These are phyloP conservation scores for Prochilodus magdalenae DNA, from an alignment of 2,113 vertebrate species.

Conservation along the genomic window DNA sequence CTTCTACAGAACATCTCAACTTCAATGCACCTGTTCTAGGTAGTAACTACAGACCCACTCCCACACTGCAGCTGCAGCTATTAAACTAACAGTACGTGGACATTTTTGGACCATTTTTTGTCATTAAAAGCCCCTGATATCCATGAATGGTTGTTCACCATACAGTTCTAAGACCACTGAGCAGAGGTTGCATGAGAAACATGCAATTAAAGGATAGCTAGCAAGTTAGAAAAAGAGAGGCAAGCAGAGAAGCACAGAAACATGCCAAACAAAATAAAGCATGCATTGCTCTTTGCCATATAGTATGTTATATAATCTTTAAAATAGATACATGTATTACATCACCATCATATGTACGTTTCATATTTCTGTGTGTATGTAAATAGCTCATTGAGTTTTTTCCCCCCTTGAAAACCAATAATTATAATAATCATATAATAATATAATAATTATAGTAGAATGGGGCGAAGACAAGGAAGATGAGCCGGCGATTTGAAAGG, in stretches of 20 bases:
- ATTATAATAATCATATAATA: constrained; percentile 17
- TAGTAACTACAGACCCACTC: constrained; percentile 35
- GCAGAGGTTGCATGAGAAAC: constrained; percentile 58
- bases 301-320: constrained; percentile 51
- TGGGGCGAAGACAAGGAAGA: constrained; percentile 5
- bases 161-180: constrained; percentile 60
- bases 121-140: constrained; percentile 57
- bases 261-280: constrained; percentile 61
- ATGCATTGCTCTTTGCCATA: constrained; percentile 62
- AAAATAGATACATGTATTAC: constrained; percentile 58
- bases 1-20: neutral
- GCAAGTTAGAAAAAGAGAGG: constrained; percentile 51
- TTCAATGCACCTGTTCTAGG: constrained; percentile 1
- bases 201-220: constrained; percentile 57
- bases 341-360: constrained; percentile 54
- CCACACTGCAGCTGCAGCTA: constrained; percentile 41
- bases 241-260: constrained; percentile 59
- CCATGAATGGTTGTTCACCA: constrained; percentile 57
- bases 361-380: constrained; percentile 48
- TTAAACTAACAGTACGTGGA: constrained; percentile 32
- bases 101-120: constrained; percentile 42
- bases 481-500: neutral
- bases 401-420: constrained; percentile 28
- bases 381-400: constrained; percentile 36
- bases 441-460: neutral